Evolutionary conservation across 1,140 invertebrate genomes (phyloP).

Genomic region (Brachionus manjavacas): DNA sequence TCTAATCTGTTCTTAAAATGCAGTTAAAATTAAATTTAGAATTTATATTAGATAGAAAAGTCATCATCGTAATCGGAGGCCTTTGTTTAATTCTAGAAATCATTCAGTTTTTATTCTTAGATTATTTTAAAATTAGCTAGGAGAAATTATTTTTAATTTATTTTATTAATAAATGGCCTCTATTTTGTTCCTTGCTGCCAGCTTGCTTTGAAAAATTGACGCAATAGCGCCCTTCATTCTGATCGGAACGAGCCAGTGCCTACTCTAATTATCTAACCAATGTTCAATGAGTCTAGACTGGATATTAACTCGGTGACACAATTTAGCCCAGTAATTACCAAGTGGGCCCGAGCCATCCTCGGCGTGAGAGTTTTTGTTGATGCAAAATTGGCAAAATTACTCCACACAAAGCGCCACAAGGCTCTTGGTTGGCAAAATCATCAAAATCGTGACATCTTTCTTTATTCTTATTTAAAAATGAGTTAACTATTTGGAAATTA

Average conservation of each 20-base stretch:
- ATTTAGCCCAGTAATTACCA: background rate
- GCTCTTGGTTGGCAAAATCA: background rate
- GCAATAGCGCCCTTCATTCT: background rate
- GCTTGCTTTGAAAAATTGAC: background rate
- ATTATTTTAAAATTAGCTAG: background rate
- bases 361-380: background rate
- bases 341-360: background rate
- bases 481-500: background rate
- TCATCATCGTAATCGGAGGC: background rate
- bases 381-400: background rate
- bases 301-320: background rate
- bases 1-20: slow-evolving; percentile 8
- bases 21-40: slow-evolving; percentile 35
- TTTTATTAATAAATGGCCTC: background rate
- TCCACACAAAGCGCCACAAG: background rate
- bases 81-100: background rate
- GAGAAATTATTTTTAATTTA: background rate
- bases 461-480: background rate
- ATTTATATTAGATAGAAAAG: slow-evolving; percentile 31
- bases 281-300: background rate
- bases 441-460: background rate
- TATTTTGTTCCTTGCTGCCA: background rate
- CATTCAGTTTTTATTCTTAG: slow-evolving; percentile 35
- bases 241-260: background rate
- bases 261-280: background rate